Evolutionary conservation across 2,797 vertebrate species (phyloP), one percentile per base, ranked within the genome.

Genomic region (Falco rusticolus): DNA sequence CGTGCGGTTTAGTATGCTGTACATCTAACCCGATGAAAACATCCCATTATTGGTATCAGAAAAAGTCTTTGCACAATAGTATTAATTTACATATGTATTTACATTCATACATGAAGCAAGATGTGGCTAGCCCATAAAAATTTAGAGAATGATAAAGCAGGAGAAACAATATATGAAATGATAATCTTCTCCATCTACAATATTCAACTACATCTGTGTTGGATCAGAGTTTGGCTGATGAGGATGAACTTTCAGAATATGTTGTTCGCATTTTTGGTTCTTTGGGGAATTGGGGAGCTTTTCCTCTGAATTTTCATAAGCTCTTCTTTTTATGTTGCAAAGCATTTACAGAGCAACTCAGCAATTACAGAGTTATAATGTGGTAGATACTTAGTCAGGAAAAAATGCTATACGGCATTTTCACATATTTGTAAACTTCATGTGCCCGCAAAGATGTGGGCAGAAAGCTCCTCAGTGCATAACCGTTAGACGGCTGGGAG

Each of bases 171-270:
- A 82, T 29, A 92, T 90, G 81, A 94, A 91, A 93, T 19, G 0
- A 87, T 92, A 80, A 94, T 94, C 70, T 86, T 90, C 79, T 64
- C 84, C 74, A 77, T 94, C 72, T 90, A 93, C 88, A 84, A 17
- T 59, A 59, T 85, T 66, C 64, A 47, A 6, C 82, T 86, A 69
- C 96, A 96, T 94, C 94, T 97, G 96, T 90, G 84, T 94, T 95
- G 88, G 90, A 97, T 97, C 94, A 96, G 89, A 63, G 63, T 80
- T 96, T 97, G 95, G 91, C 95, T 95, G 94, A 92, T 77, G 94
- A 97, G 84, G 65, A 91, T 83, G 84, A 93, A 71, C 65, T 93
- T 94, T 81, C 64, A 81, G 91, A 94, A 92, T 94, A 91, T 45
- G 81, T 72, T 88, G 79, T 96, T 96, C 88, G 69, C 76, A 29